Percentiles rank a stretch among this genome's conserved stretches.
phyloP scores from a whole-genome alignment of 2,888 invertebrate genomes.

The Polymixis lichenea region DNA sequence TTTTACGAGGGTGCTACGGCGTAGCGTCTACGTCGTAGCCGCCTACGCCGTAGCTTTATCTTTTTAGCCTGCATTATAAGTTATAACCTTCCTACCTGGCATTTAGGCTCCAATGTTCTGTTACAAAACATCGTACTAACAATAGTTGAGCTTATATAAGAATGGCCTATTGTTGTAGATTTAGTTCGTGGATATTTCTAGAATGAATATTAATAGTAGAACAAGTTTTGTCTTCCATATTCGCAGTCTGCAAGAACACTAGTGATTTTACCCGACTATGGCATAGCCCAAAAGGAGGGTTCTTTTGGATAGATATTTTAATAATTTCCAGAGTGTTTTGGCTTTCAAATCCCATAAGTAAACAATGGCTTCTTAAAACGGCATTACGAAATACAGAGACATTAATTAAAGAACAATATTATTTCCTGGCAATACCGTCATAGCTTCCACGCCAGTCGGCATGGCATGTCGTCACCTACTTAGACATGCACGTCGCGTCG shows the following conservation, averaged over 20 bases:
- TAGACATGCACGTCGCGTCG: conserved; percentile 54
- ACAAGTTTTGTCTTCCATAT: not conserved
- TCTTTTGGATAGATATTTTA: not conserved
- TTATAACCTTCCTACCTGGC: conserved; percentile 38
- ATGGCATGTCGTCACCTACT: conserved; percentile 49
- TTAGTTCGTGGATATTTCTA: conserved; percentile 16
- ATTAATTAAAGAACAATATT: not conserved
- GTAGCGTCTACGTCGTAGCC: conserved; percentile 67
- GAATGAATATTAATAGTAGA: not conserved
- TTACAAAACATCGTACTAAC: conserved; percentile 14
- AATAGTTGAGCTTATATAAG: conserved; percentile 28
- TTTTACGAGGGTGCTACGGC: conserved; percentile 50
- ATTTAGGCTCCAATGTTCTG: conserved; percentile 45
- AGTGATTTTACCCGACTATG: not conserved
- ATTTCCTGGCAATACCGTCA: not conserved
- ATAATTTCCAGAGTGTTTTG: not conserved
- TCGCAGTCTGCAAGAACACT: not conserved
- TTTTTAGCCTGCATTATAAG: conserved; percentile 31
- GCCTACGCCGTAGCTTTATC: conserved; percentile 67
- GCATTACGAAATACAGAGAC: not conserved
- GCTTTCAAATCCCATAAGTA: not conserved
- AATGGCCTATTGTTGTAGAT: conserved; percentile 25
- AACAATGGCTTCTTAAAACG: not conserved
- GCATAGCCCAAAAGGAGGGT: not conserved
- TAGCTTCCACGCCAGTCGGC: conserved; percentile 7